Evolutionary conservation across 2,113 vertebrate species (phyloP).

Genomic region (Oryzias javanicus): DNA sequence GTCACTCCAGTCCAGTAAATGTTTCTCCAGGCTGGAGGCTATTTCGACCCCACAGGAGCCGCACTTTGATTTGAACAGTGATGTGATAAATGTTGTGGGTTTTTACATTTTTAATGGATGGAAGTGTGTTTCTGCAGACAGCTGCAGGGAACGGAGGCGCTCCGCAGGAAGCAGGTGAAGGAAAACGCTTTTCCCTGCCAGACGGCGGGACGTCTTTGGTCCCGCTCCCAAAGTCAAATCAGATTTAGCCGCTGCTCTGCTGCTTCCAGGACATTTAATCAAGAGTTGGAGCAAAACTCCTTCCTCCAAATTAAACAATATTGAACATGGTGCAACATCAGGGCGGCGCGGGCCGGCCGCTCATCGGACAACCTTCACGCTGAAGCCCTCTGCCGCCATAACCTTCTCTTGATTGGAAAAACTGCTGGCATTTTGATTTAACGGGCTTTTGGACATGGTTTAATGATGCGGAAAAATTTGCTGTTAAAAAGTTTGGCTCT

Average conservation of each 20-base stretch:
- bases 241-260: constrained; percentile 10
- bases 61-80: neutral
- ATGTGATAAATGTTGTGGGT: neutral
- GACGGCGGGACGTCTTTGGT: constrained; percentile 7
- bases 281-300: constrained; percentile 20
- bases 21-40: constrained; percentile 6
- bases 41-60: neutral
- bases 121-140: neutral
- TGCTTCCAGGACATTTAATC: constrained; percentile 41
- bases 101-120: constrained; percentile 18
- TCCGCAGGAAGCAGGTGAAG: no score
- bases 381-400: neutral
- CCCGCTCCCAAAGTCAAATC: constrained; percentile 4
- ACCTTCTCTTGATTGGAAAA: neutral
- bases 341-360: neutral
- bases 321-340: constrained; percentile 5
- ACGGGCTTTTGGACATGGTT: constrained; percentile 10
- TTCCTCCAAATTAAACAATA: constrained; percentile 30
- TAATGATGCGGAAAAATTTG: neutral
- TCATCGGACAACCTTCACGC: neutral
- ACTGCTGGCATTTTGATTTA: constrained; percentile 19
- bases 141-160: neutral
- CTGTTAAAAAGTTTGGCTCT: neutral
- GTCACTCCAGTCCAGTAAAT: constrained; percentile 10
- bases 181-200: neutral